phyloP scores from a whole-genome alignment of 2,113 vertebrate genomes.

The Corapipo altera region DNA sequence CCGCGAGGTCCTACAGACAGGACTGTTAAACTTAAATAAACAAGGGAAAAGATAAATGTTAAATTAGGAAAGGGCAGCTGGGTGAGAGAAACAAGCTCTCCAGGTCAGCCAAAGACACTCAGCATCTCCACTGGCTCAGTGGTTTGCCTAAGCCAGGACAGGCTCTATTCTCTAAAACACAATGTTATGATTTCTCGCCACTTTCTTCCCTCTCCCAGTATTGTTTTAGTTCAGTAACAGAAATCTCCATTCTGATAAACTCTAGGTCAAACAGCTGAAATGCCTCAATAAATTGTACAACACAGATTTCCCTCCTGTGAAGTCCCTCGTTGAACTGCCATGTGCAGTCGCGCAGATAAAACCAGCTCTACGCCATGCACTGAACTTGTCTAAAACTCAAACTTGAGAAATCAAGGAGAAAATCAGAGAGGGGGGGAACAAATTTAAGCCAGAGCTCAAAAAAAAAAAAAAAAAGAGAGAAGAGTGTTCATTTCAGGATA shows the following conservation, averaged over 20 bases:
- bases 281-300: not conserved
- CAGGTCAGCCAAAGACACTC: not conserved
- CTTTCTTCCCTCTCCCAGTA: constrained; percentile 8
- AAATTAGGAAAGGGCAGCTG: not conserved
- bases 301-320: not conserved
- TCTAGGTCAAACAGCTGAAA: constrained; percentile 26
- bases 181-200: not conserved
- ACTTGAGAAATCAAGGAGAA: not conserved
- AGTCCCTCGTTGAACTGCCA: not conserved
- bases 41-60: constrained; percentile 36
- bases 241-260: constrained; percentile 14
- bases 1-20: not conserved
- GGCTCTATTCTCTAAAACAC: not conserved
- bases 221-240: constrained; percentile 21
- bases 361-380: not conserved
- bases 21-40: constrained; percentile 18
- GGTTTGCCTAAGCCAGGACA: not conserved
- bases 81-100: not conserved
- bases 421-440: not conserved
- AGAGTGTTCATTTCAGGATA: constrained; percentile 11
- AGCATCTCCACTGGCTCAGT: not conserved
- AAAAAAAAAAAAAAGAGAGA: not conserved
- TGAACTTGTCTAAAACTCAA: not conserved
- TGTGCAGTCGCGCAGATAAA: not conserved
- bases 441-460: not conserved